A percentile compares a stretch with the other conserved stretches of the same genome.
phyloP scores from a whole-genome alignment of 2,888 invertebrate species.

The Rotaria socialis region DNA sequence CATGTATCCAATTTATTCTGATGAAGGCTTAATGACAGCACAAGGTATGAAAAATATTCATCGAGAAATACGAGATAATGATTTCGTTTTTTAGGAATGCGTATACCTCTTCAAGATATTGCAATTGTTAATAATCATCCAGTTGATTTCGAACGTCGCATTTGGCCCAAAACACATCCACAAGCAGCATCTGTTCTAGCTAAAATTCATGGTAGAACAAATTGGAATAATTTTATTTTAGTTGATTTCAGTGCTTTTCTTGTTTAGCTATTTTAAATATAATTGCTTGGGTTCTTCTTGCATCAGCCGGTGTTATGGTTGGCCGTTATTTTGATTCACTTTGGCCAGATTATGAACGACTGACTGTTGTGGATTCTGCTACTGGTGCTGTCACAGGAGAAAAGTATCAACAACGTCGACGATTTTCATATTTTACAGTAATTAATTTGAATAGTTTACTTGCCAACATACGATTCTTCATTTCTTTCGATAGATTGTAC shows the following conservation, averaged over 20 bases:
- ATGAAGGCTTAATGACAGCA: background rate
- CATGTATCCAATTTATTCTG: conserved; percentile 12
- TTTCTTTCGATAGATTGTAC: conserved; percentile 13
- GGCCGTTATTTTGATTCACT: conserved; percentile 44
- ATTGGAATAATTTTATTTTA: no score
- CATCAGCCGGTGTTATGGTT: conserved; percentile 42
- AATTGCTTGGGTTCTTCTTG: conserved; percentile 47
- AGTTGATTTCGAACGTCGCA: conserved; percentile 16
- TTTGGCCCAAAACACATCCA: background rate
- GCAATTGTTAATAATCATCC: conserved; percentile 7
- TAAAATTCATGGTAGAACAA: background rate
- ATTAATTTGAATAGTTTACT: background rate
- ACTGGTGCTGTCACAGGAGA: background rate
- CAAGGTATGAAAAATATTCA: background rate
- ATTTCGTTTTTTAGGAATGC: background rate
- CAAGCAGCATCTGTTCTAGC: background rate
- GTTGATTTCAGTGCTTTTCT: background rate
- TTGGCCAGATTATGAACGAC: conserved; percentile 43
- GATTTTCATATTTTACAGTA: background rate
- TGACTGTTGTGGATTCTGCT: background rate
- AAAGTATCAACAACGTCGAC: background rate
- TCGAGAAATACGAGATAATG: background rate
- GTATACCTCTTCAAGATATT: background rate
- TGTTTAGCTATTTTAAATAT: conserved; percentile 43
- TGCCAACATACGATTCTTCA: background rate